Evolutionary conservation across 2,888 invertebrate genomes (phyloP), one percentile per base, ranked within the genome.

Genomic region (Morpho deidamia): DNA sequence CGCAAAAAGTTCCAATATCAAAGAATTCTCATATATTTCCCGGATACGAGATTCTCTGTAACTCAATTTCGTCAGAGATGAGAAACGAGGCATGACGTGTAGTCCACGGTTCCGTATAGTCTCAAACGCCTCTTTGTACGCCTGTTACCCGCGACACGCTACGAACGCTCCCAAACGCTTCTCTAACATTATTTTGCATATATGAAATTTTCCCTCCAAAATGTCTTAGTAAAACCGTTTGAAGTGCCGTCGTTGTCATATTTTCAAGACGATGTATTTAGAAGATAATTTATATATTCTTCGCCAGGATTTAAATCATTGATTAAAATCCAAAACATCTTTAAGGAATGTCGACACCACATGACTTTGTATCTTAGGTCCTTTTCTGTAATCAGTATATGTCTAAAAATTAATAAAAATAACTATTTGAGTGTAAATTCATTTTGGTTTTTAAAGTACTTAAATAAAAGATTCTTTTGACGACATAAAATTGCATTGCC

Each of bases 141-240:
- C 48, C 42, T 45, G 53, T 56, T 49, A 56, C 49, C 54, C 48
- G 8, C 54, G 49, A 50, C 49, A 42, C 45, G 54, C 44, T 42
- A 37, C 23, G 35, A 35, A 49, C 48, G 39, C 48, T 42, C 42
- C 49, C 23, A 46, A 56, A 42, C 40, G 49, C 40, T 53, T 11
- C 32, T 32, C 50, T 51, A 53, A 51, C 44, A 39, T 44, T 41
- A 52, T 58, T 50, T 55, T 50, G 53, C 40, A 42, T 49, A 48
- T 41, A 41, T 41, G 46, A 55, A 53, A 53, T 52, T 55, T 53
- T 11, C 44, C 51, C 39, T 48, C 23, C 33, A 14, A 51, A 45
- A 53, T 14, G 4, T 14, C 14, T 14, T 14, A 14, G 14, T 14
- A 14, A 14, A 14, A 14, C 14, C 14, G 1, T 1, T 14, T 14